A percentile compares a stretch with the other conserved stretches of the same genome.
phyloP scores from a whole-genome alignment of 2,113 vertebrate genomes.

The Mesocricetus auratus region DNA sequence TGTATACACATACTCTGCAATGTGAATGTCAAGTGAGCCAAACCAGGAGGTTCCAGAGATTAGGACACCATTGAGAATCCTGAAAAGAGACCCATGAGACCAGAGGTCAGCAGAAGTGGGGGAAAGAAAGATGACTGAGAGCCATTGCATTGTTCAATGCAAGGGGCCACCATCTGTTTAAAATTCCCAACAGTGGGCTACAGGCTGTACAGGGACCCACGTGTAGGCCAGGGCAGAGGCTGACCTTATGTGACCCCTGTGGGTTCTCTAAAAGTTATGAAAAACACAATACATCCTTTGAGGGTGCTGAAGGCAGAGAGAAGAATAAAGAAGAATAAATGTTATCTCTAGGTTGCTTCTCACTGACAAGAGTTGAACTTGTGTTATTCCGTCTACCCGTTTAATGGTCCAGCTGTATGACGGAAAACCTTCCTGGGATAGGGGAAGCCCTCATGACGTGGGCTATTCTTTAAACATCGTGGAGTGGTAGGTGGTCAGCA shows the following conservation, averaged over 20 bases:
- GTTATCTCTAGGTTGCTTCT: background rate
- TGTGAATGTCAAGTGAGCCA: background rate
- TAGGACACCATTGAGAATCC: background rate
- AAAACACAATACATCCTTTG: slow-evolving; percentile 1
- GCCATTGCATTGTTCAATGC: background rate
- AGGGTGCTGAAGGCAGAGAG: background rate
- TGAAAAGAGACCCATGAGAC: background rate
- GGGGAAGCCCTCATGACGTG: background rate
- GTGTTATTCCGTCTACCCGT: background rate
- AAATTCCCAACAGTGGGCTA: background rate
- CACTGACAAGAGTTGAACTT: background rate
- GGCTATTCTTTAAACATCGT: background rate
- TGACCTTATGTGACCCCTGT: background rate
- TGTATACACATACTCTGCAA: background rate
- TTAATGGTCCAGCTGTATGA: background rate
- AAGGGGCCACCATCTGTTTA: too few species aligned
- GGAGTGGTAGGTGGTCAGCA: background rate
- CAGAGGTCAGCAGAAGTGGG: background rate
- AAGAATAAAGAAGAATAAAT: slow-evolving; percentile 38
- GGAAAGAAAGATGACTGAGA: background rate
- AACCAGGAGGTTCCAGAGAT: background rate
- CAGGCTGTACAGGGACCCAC: background rate
- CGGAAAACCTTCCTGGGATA: background rate
- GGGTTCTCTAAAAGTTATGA: background rate
- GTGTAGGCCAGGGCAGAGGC: background rate